Evolutionary conservation across 1,140 invertebrate genomes (phyloP).

Genomic region (Triops longicaudatus): DNA sequence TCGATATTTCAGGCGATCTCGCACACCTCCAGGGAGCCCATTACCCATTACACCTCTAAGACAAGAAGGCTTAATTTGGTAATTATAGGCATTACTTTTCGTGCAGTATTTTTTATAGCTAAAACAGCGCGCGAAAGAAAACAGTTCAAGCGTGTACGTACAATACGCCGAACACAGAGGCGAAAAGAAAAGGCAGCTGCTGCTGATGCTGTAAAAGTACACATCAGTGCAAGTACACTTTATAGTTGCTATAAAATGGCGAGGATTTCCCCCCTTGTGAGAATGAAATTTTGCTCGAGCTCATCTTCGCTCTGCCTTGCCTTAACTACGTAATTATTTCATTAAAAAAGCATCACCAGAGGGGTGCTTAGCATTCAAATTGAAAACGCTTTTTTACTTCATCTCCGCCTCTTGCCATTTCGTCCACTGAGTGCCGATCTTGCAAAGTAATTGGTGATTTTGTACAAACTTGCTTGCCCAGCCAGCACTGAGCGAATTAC

Average conservation of each 20-base stretch:
- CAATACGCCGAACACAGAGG: background rate
- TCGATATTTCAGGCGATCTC: background rate
- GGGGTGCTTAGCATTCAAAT: background rate
- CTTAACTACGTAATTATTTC: background rate
- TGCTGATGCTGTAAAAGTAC: background rate
- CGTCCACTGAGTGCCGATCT: too few species aligned
- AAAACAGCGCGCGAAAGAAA: too few species aligned
- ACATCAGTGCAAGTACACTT: background rate
- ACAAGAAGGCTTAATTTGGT: background rate
- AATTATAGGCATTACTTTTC: background rate
- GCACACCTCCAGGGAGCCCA: too few species aligned
- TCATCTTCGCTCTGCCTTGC: background rate
- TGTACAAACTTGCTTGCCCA: background rate
- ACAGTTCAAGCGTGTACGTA: background rate
- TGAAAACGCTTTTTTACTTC: background rate
- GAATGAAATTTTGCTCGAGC: background rate
- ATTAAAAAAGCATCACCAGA: background rate
- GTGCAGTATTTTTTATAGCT: background rate
- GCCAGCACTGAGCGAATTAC: background rate
- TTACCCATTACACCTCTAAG: background rate
- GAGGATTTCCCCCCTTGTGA: background rate
- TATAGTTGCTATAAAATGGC: conserved; percentile 6
- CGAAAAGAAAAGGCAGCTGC: background rate
- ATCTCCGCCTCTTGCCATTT: too few species aligned
- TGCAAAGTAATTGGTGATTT: background rate